Evolutionary conservation across 2,113 vertebrate genomes (phyloP).

Genomic region (Symphodus melops): DNA sequence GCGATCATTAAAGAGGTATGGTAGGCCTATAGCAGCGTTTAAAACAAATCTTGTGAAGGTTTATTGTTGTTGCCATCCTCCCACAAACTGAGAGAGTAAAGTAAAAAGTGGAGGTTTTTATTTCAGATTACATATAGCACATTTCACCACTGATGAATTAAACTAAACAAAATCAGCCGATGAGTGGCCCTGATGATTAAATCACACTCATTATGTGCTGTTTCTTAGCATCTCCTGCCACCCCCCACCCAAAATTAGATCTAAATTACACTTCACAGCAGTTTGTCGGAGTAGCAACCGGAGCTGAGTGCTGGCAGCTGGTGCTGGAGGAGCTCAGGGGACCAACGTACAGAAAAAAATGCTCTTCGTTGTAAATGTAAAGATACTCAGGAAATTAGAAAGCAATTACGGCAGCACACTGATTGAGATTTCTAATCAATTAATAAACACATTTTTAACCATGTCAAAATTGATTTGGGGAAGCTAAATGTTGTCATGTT

Average conservation of each 20-base stretch:
- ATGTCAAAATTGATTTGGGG: no score
- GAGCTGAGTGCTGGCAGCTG: slow-evolving; percentile 50
- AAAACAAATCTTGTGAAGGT: no score
- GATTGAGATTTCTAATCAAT: background rate
- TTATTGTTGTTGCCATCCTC: background rate
- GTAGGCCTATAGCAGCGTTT: no score
- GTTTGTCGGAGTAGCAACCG: slow-evolving; percentile 20
- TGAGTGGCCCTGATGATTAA: slow-evolving; percentile 29
- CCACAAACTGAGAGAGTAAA: background rate
- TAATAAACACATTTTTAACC: background rate
- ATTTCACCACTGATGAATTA: slow-evolving; percentile 28
- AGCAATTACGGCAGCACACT: background rate
- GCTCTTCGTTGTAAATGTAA: background rate
- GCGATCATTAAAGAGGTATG: no score
- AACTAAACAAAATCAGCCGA: slow-evolving; percentile 28
- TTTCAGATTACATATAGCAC: background rate
- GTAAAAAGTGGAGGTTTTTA: background rate
- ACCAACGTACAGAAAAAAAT: slow-evolving; percentile 15
- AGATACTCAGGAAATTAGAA: background rate
- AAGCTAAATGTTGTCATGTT: no score
- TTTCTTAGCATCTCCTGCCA: slow-evolving; percentile 9
- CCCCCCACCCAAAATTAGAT: slow-evolving; percentile 11
- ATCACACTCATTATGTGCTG: slow-evolving; percentile 12
- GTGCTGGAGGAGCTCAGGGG: slow-evolving; percentile 28
- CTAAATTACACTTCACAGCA: slow-evolving; percentile 20